phyloP scores from a whole-genome alignment of 2,888 invertebrate genomes.

The Tetropium fuscum region DNA sequence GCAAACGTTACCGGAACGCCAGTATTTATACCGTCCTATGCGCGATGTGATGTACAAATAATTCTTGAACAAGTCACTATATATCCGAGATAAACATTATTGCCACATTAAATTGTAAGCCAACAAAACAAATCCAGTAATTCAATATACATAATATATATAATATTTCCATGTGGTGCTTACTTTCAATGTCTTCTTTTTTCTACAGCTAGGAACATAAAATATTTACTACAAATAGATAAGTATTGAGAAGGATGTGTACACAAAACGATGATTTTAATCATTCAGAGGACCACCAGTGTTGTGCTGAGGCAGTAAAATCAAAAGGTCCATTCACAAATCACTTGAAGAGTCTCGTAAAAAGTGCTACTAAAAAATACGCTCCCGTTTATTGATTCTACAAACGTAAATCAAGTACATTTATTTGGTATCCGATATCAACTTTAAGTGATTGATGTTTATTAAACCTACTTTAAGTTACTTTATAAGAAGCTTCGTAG shows the following conservation, averaged over 20 bases:
- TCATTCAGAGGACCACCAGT: constrained; percentile 34
- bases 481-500: too few relatives aligned
- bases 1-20: too few relatives aligned
- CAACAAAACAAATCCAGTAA: constrained; percentile 6
- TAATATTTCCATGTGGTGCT: constrained; percentile 18
- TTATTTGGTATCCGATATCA: too few relatives aligned
- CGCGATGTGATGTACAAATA: constrained; percentile 23
- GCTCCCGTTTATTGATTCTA: constrained; percentile 38
- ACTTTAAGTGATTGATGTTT: too few relatives aligned
- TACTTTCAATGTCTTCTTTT: constrained; percentile 3
- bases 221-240: constrained; percentile 27
- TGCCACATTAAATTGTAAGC: constrained; percentile 10
- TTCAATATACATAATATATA: too few relatives aligned
- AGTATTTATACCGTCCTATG: too few relatives aligned
- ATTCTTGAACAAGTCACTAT: not conserved
- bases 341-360: constrained; percentile 40
- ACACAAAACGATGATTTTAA: constrained; percentile 30
- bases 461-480: too few relatives aligned
- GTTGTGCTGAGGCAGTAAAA: constrained; percentile 30
- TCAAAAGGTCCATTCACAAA: constrained; percentile 42
- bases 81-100: constrained; percentile 15
- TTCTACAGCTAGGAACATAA: constrained; percentile 7
- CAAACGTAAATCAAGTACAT: constrained; percentile 36
- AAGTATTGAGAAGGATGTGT: constrained; percentile 23
- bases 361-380: constrained; percentile 35